Percentiles rank a stretch among this genome's conserved stretches.
Evolutionary conservation across 1,140 invertebrate species (phyloP).

Genomic region (Prorops nasuta): DNA sequence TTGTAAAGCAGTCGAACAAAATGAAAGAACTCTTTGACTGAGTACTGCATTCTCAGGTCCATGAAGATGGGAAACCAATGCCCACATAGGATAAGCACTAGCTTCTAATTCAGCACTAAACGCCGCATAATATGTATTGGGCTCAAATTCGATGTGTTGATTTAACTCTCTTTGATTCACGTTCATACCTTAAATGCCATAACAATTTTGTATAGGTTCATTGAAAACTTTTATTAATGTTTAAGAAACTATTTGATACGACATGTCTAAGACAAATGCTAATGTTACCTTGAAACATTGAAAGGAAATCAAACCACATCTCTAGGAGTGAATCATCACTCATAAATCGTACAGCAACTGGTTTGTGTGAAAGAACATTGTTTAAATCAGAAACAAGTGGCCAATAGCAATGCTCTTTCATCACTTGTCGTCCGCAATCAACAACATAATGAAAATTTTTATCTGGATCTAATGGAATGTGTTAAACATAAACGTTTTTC

Average conservation of each 20-base stretch:
- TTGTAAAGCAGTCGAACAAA: conserved; percentile 73
- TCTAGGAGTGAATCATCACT: conserved; percentile 80
- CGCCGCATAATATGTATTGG: conserved; percentile 94
- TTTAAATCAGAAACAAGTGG: conserved; percentile 95
- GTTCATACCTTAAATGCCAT: conserved; percentile 85
- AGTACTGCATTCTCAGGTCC: conserved; percentile 70
- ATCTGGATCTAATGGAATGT: conserved; percentile 62
- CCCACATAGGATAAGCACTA: conserved; percentile 96
- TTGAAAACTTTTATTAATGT: background rate
- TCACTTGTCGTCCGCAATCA: conserved; percentile 84
- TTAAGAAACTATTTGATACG: background rate
- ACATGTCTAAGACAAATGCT: no score
- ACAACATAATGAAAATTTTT: conserved; percentile 89
- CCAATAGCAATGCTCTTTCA: conserved; percentile 99
- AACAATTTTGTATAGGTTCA: conserved; percentile 2
- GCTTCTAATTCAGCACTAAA: conserved; percentile 96
- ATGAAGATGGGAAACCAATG: conserved; percentile 83
- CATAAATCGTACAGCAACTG: conserved; percentile 87
- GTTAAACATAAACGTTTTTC: background rate
- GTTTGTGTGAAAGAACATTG: conserved; percentile 91
- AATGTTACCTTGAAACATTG: conserved; percentile 84
- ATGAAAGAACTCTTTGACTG: conserved; percentile 71
- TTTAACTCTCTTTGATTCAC: conserved; percentile 86
- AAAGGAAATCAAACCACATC: conserved; percentile 93
- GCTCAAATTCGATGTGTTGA: conserved; percentile 95